phyloP scores from a whole-genome alignment of 2,113 vertebrate genomes.

The Syngnathoides biaculeatus region DNA sequence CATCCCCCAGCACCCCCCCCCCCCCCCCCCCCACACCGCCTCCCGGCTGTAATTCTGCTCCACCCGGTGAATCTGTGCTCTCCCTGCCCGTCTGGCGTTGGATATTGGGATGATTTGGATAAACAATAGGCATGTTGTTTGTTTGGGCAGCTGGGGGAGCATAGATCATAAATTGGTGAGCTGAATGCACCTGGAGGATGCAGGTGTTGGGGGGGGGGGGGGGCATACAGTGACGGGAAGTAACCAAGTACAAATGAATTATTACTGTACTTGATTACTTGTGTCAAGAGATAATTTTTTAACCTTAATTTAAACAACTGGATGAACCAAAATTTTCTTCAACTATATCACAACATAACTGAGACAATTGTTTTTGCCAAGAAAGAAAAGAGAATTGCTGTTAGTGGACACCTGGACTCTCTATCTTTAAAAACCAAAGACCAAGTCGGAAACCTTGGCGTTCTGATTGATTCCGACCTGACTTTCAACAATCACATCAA shows the following conservation, averaged over 20 bases:
- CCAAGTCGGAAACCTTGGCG: too few relatives aligned
- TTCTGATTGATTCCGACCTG: too few relatives aligned
- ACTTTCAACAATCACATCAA: too few relatives aligned
- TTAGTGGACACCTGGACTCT: too few relatives aligned
- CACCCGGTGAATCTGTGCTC: slow-evolving; percentile 56
- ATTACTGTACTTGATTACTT: background rate
- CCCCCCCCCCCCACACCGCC: background rate
- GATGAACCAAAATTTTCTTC: too few relatives aligned
- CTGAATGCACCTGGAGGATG: slow-evolving; percentile 37
- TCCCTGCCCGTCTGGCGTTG: slow-evolving; percentile 46
- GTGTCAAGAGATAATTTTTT: too few relatives aligned
- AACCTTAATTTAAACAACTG: too few relatives aligned
- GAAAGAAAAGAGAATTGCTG: too few relatives aligned
- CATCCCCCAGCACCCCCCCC: background rate
- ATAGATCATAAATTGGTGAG: slow-evolving; percentile 6
- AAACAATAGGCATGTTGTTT: slow-evolving; percentile 66
- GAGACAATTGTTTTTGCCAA: too few relatives aligned
- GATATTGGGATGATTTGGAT: slow-evolving; percentile 59
- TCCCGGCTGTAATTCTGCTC: slow-evolving; percentile 37
- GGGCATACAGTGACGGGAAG: background rate
- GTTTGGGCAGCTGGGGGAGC: slow-evolving; percentile 49
- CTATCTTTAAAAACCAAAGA: too few relatives aligned
- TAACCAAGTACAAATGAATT: background rate
- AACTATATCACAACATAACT: too few relatives aligned
- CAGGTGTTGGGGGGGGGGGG: slow-evolving; percentile 47